phyloP scores from a whole-genome alignment of 2,888 invertebrate genomes.

The Drosophila planitibia region DNA sequence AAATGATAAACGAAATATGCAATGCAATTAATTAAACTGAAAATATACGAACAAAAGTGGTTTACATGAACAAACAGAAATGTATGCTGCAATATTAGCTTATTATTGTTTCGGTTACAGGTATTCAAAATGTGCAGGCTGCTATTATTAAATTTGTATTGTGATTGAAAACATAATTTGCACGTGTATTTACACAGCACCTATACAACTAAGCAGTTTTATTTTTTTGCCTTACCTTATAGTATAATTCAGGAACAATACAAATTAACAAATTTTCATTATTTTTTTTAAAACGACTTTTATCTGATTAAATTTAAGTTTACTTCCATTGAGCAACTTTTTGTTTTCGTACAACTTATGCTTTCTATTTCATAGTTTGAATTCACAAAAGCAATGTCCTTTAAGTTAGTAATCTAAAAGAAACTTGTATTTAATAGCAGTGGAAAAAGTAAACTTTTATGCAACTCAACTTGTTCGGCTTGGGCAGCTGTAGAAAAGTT shows the following conservation, averaged over 20 bases:
- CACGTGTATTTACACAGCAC: background rate
- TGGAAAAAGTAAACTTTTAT: background rate
- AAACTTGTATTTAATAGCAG: background rate
- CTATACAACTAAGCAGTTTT: conserved; percentile 2
- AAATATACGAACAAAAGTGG: background rate
- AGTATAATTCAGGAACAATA: conserved; percentile 1
- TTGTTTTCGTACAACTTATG: background rate
- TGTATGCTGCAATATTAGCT: conserved; percentile 17
- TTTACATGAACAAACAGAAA: background rate
- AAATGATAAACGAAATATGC: conserved; percentile 6
- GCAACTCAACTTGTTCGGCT: background rate
- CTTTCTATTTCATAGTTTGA: background rate
- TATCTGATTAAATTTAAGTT: conserved; percentile 21
- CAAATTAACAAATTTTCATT: background rate
- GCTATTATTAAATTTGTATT: background rate
- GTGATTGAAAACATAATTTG: background rate
- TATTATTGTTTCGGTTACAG: conserved; percentile 13
- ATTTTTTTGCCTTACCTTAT: background rate
- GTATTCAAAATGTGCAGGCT: background rate
- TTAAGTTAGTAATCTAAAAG: background rate
- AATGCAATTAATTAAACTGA: conserved; percentile 24
- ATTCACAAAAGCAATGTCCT: background rate
- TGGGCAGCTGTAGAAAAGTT: background rate
- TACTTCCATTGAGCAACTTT: background rate
- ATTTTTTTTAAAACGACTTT: background rate